Evolutionary conservation across 2,113 vertebrate genomes (phyloP).

Genomic region (Oryzias woworae): DNA sequence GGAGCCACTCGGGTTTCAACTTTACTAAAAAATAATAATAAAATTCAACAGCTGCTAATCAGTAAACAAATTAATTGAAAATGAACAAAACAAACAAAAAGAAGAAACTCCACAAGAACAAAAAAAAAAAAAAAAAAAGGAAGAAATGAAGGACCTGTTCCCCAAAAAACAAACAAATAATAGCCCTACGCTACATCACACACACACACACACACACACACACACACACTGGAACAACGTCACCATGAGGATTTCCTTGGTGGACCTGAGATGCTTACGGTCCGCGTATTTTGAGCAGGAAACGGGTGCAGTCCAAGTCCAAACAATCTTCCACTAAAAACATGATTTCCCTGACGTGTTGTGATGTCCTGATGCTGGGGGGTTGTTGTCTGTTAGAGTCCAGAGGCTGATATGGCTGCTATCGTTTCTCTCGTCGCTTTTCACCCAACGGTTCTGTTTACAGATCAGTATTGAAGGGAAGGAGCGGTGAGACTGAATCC

Average conservation of each 20-base stretch:
- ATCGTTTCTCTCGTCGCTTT: too few relatives aligned
- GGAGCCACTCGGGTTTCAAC: too few relatives aligned
- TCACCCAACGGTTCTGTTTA: too few relatives aligned
- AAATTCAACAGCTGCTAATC: too few relatives aligned
- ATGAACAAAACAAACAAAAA: not conserved
- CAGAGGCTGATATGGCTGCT: slow-evolving; percentile 21
- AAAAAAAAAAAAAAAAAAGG: slow-evolving; percentile 1
- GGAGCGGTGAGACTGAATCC: too few relatives aligned
- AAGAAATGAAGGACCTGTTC: slow-evolving; percentile 13
- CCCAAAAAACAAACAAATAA: not conserved
- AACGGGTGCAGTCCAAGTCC: slow-evolving; percentile 6
- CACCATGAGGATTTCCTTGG: not conserved
- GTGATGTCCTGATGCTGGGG: slow-evolving; percentile 17
- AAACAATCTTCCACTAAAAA: slow-evolving; percentile 1
- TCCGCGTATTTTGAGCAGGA: slow-evolving; percentile 4
- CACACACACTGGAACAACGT: slow-evolving; percentile 22
- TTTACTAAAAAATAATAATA: too few relatives aligned
- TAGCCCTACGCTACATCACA: slow-evolving; percentile 25
- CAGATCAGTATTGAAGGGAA: too few relatives aligned
- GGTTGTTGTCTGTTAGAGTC: slow-evolving; percentile 10
- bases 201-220: slow-evolving; percentile 6
- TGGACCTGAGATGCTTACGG: slow-evolving; percentile 27
- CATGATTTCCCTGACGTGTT: slow-evolving; percentile 10
- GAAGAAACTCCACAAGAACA: slow-evolving; percentile 16
- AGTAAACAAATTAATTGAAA: too few relatives aligned